Percentiles rank a stretch among this genome's conserved stretches.
phyloP scores from a whole-genome alignment of 2,797 vertebrate genomes.

The Sorex maritimensis region DNA sequence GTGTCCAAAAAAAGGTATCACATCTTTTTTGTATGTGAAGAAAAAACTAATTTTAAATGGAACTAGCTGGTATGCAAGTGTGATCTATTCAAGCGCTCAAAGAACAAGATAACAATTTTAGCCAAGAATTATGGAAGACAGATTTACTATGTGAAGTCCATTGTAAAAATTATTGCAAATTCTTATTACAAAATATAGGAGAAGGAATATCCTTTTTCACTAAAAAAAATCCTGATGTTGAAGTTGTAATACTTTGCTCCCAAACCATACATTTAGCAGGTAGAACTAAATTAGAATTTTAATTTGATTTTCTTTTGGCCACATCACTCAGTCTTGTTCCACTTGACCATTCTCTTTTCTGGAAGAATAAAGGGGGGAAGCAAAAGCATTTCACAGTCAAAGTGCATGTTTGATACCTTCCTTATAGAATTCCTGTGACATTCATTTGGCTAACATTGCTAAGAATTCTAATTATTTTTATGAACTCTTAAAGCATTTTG shows the following conservation, averaged over 20 bases:
- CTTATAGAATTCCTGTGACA: constrained; percentile 64
- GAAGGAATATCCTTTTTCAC: neutral
- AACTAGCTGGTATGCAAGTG: neutral
- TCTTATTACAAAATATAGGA: neutral
- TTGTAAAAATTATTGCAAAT: neutral
- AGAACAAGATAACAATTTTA: constrained; percentile 52
- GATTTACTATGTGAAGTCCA: neutral
- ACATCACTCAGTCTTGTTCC: neutral
- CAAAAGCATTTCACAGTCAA: neutral
- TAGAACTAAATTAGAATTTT: neutral
- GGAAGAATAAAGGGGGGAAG: neutral
- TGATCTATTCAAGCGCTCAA: neutral
- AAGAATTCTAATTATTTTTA: constrained; percentile 77
- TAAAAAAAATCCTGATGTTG: neutral
- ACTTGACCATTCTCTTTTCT: neutral
- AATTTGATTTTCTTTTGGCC: constrained; percentile 35
- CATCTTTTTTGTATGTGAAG: constrained; percentile 8
- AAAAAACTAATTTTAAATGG: neutral
- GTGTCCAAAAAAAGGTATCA: neutral
- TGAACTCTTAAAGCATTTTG: constrained; percentile 71
- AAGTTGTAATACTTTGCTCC: neutral
- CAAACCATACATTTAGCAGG: neutral
- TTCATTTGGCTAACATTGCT: constrained; percentile 67
- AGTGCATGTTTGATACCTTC: neutral
- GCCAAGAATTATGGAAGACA: neutral